A percentile compares a stretch with the other conserved stretches of the same genome.
Evolutionary conservation across 2,888 invertebrate species (phyloP).

Genomic region (Callinectes sapidus): DNA sequence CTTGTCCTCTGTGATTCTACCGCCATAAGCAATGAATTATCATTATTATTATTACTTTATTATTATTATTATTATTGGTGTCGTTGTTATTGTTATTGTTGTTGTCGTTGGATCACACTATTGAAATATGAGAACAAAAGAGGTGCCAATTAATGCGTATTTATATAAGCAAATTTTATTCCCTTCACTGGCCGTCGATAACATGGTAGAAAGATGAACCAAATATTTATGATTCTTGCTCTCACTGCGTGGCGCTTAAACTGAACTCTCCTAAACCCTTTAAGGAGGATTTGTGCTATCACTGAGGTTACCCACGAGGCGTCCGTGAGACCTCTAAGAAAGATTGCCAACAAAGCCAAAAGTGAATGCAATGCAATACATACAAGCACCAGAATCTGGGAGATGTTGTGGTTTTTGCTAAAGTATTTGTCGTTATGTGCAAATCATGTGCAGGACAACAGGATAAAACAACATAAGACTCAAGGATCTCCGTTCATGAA

Average conservation of each 20-base stretch:
- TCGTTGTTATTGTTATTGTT: neutral
- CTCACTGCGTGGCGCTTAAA: neutral
- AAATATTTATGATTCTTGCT: neutral
- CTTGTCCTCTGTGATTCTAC: too few species aligned
- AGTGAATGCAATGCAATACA: neutral
- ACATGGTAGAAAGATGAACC: neutral
- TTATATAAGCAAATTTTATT: neutral
- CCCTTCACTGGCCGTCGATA: neutral
- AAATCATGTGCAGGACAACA: too few species aligned
- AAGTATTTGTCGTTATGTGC: too few species aligned
- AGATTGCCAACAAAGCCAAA: neutral
- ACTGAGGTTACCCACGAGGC: neutral
- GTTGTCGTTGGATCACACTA: neutral
- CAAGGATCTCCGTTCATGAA: too few species aligned
- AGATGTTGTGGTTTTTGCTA: too few species aligned
- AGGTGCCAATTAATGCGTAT: too few species aligned
- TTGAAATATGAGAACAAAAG: too few species aligned
- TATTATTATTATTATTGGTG: constrained; percentile 19
- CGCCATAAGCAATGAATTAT: neutral
- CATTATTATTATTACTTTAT: constrained; percentile 14
- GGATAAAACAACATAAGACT: too few species aligned
- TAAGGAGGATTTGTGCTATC: neutral
- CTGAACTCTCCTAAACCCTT: neutral
- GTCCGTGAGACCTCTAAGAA: neutral
- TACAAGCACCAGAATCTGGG: too few species aligned